Base-by-base conservation (phyloP, 2,113 vertebrate species). In the Elephas maximus region DNA sequence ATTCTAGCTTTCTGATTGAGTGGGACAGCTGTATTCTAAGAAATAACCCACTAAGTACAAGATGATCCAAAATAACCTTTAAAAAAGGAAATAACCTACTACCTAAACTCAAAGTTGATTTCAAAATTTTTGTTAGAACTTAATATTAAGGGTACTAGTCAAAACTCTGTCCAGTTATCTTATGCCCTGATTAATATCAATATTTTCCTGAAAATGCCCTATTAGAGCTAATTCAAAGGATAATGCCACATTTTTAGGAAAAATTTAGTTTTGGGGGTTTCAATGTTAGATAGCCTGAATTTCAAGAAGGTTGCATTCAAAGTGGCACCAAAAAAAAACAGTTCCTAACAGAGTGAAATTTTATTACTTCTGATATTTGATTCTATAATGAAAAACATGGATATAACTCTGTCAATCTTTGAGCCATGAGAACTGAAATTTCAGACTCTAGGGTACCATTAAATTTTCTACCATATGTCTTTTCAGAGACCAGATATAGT, bases 111-210 rank as follows among this genome's bases (percentile, higher is more conserved):
- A 85, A 87, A 88, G 10, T 84, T 92, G 44, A 77, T 95, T 94
- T 95, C 81, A 90, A 90, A 95, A 90, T 57, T 92, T 94, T 91
- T 89, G 45, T 92, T 79, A 78, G 60, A 93, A 51, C 48, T 84
- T 87, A 60, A 69, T 45, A 33, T 53, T 90, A 93, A 95, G 60
- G 30, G 79, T 65, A 30, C 33, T 78, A 44, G 18, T 86, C 82
- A 83, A 88, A 94, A 88, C 37, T 92, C 67, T 88, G 18, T 91
- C 80, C 63, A 65, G 45, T 71, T 76, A n/a, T 95, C 48, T 60
- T 97, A 53, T 74, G 78, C 88, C 69, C n/a, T 91, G 57, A 86
- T 30, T 67, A 89, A 60, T 76, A 80, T 51, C 57, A 51, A 60
- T 41, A 84, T 37, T 71, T 79, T 60, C 53, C 71, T 89, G 6